A percentile compares a stretch with the other conserved stretches of the same genome.
Conservation (phyloP, 2,113 vertebrate genomes). For the Tachuris rubrigastra region DNA sequence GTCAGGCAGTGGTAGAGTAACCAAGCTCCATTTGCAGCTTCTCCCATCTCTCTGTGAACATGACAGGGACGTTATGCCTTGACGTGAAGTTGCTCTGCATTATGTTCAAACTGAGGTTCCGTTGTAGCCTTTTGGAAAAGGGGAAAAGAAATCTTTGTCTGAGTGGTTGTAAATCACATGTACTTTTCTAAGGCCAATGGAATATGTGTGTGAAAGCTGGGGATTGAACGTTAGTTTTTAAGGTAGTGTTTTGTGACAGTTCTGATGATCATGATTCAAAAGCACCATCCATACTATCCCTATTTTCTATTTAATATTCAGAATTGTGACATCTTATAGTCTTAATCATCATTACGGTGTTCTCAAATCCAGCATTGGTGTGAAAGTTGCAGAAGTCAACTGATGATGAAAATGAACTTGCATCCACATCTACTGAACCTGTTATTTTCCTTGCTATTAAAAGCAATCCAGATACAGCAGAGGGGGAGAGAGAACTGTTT, state of each 20-base stretch:
- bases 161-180: not conserved
- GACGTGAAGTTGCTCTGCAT: not conserved
- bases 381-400: not conserved
- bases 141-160: not conserved
- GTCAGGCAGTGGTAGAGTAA: not conserved
- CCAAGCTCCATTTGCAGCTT: not conserved
- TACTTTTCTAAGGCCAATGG: not conserved
- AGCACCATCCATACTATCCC: not conserved
- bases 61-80: not conserved
- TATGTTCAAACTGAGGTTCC: not conserved
- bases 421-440: not conserved
- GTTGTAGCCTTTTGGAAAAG: not conserved
- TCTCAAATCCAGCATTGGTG: not conserved
- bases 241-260: not conserved
- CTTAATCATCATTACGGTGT: not conserved
- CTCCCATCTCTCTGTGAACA: not conserved
- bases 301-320: not conserved
- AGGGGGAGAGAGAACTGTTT: not conserved
- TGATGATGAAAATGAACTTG: not conserved
- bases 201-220: not conserved
- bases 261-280: not conserved
- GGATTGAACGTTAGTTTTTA: not conserved
- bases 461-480: not conserved
- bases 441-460: constrained; percentile 2
- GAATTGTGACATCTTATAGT: not conserved